Percentiles rank a stretch among this genome's conserved stretches.
phyloP scores from a whole-genome alignment of 2,888 invertebrate genomes.

The Epinotia bilunana region DNA sequence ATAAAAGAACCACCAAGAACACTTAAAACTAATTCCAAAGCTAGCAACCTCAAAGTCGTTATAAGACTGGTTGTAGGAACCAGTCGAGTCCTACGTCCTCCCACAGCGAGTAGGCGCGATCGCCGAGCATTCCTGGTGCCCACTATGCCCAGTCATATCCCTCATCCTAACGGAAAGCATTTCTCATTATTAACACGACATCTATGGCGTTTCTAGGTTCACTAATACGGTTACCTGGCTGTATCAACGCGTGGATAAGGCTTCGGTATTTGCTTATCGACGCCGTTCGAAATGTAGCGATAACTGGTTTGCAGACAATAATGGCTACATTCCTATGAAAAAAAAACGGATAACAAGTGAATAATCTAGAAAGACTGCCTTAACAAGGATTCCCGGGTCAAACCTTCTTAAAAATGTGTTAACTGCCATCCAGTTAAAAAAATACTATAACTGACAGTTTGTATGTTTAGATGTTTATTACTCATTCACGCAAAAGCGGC shows the following conservation, averaged over 20 bases:
- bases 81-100: conserved; percentile 42
- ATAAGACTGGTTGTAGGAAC: conserved; percentile 46
- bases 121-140: conserved; percentile 49
- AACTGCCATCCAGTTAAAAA: neutral
- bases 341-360: neutral
- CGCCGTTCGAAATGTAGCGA: conserved; percentile 16
- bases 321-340: conserved; percentile 8
- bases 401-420: neutral
- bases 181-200: conserved; percentile 56
- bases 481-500: neutral
- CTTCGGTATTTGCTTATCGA: conserved; percentile 24
- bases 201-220: conserved; percentile 46
- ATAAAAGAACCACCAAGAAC: conserved; percentile 22
- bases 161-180: conserved; percentile 53
- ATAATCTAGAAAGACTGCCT: neutral
- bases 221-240: conserved; percentile 20
- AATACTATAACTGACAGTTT: no score
- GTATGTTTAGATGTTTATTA: neutral
- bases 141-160: conserved; percentile 40
- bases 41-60: conserved; percentile 25
- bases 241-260: conserved; percentile 10
- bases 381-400: neutral
- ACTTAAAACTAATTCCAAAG: conserved; percentile 11
- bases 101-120: conserved; percentile 53
- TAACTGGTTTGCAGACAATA: conserved; percentile 16